Base-by-base conservation (phyloP, 2,888 invertebrate genomes). In the Rhagium mordax region DNA sequence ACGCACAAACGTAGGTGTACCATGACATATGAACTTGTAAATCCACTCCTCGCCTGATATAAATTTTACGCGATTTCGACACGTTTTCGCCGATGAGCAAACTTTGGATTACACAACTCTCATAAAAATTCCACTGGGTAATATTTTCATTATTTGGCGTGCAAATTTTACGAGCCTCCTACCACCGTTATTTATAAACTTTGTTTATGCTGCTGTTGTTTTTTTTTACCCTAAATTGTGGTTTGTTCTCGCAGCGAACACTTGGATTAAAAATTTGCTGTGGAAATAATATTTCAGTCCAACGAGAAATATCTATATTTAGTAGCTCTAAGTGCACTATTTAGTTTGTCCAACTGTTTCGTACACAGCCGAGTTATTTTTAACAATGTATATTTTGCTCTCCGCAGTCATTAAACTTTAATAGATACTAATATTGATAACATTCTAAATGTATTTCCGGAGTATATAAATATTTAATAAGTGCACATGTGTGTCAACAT, bases 141-240 rank as follows among this genome's bases (percentile, higher is more conserved):
- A 41, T 41, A 41, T 41, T 41, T 41, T 41, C 41, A 41, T 59
- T 59, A 59, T 29, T 59, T 33, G 16, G 33, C n/a, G 55, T 24
- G 15, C 15, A 6, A 16, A 20, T 18, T 33, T 59, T 33, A 59
- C 33, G 59, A 59, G 29, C 59, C 33, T 59, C 59, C 59, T 33
- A 59, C 59, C 29, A 59, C 18, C 33, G 59, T 59, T 59, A 59
- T 59, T 59, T 33, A 33, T 59, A 59, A 33, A 59, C 13, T 59
- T 59, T 59, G 33, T 59, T 18, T 59, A 33, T 33, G 33, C 33
- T 3, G 3, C 41, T n/a, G 13, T 41, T 41, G n/a, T 41, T 41
- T 41, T 33, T 41, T 41, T 41, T 6, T 33, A 33, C 41, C 41
- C n/a, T n/a, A 4, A 13, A 41, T 3, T n/a, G n/a, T 41, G 41